Percentiles rank a stretch among this genome's conserved stretches.
Conservation (phyloP, 2,888 invertebrate species). For the Drosophila demipolita region DNA sequence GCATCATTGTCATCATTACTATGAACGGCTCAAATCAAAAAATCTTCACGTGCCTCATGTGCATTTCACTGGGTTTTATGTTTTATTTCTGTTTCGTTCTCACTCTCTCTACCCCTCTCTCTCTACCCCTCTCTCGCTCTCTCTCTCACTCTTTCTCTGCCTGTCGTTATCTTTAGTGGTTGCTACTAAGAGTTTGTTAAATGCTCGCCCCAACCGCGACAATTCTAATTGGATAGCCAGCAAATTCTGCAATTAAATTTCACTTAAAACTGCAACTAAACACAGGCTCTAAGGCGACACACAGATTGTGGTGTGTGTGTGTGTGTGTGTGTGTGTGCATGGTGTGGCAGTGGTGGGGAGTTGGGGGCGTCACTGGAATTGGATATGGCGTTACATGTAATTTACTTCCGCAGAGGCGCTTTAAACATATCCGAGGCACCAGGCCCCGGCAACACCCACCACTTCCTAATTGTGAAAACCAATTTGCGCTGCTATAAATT, state of each 20-base stretch:
- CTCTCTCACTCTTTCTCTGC: background rate
- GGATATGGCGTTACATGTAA: conserved; percentile 55
- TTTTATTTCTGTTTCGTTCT: background rate
- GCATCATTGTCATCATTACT: conserved; percentile 57
- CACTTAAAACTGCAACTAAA: conserved; percentile 75
- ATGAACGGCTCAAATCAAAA: conserved; percentile 27
- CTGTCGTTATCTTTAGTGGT: conserved; percentile 19
- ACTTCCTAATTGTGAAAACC: conserved; percentile 80
- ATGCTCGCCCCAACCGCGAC: conserved; percentile 17
- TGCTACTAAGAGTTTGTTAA: conserved; percentile 39
- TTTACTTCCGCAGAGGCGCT: conserved; percentile 73
- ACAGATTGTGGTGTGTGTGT: background rate
- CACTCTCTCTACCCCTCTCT: background rate
- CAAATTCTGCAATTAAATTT: conserved; percentile 75
- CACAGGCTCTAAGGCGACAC: conserved; percentile 10
- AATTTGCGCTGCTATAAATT: conserved; percentile 80
- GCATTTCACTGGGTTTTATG: conserved; percentile 37
- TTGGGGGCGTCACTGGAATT: conserved; percentile 23
- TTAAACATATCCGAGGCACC: conserved; percentile 72
- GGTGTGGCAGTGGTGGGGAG: background rate
- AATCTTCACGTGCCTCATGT: conserved; percentile 32
- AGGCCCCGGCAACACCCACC: conserved; percentile 72
- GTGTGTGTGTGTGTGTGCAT: background rate
- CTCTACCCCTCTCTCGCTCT: background rate
- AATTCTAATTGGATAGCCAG: conserved; percentile 59